Evolutionary conservation across 2,113 vertebrate genomes (phyloP).

Genomic region (Archocentrus centrarchus): DNA sequence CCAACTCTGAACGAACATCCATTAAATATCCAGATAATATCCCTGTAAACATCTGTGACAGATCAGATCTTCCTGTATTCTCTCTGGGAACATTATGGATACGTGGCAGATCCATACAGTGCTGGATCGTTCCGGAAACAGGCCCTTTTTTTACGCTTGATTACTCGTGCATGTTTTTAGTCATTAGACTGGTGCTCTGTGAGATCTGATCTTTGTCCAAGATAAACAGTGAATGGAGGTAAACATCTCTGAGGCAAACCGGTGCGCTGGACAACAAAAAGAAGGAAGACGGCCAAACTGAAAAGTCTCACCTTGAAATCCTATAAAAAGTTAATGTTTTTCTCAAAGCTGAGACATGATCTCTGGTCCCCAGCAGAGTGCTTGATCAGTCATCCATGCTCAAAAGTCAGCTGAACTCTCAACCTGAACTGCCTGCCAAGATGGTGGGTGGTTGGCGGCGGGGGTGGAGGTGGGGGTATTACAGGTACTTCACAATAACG

Average conservation of each 20-base stretch:
- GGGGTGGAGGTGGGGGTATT: not conserved
- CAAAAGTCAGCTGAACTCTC: conserved; percentile 31
- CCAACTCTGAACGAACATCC: no score
- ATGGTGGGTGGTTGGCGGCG: not conserved
- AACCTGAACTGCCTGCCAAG: not conserved
- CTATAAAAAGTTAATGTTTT: not conserved
- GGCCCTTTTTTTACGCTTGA: not conserved
- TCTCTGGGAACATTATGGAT: no score
- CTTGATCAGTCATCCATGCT: conserved; percentile 1
- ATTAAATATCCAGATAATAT: no score
- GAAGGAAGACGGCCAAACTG: not conserved
- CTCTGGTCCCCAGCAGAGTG: no score
- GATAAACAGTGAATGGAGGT: not conserved
- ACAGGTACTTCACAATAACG: conserved; percentile 54
- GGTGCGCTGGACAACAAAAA: not conserved
- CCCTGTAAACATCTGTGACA: no score
- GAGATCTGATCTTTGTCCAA: not conserved
- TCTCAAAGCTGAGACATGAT: not conserved
- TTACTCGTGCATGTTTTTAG: not conserved
- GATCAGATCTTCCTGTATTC: no score
- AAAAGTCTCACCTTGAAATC: not conserved
- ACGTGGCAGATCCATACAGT: no score
- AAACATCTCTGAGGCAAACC: not conserved
- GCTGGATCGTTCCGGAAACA: no score
- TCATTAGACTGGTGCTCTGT: fast-evolving